A percentile compares a stretch with the other conserved stretches of the same genome.
These are phyloP conservation scores for Pteria penguin DNA, from an alignment of 2,888 invertebrate genomes.

Conservation along the genomic window DNA sequence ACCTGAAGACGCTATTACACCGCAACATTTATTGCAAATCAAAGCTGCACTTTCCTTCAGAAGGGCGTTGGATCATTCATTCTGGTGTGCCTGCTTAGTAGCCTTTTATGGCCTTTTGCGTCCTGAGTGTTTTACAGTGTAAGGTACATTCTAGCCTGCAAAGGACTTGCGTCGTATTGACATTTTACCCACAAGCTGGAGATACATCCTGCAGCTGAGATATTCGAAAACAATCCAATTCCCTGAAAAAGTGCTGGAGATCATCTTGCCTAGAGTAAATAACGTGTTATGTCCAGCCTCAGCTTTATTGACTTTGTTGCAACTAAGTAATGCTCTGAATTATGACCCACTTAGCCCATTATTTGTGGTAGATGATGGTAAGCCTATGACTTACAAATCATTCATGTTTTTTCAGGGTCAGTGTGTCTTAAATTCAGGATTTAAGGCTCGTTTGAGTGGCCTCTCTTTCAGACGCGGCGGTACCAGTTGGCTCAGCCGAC, in stretches of 20 bases:
- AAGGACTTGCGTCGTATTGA: constrained; percentile 14
- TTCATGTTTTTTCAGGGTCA: neutral
- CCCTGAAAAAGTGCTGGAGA: neutral
- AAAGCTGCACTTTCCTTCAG: neutral
- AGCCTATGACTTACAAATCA: neutral
- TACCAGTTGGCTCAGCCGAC: neutral
- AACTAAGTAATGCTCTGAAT: neutral
- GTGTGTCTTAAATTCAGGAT: neutral
- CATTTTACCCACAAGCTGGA: constrained; percentile 8
- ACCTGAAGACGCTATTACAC: constrained; percentile 8
- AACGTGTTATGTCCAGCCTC: constrained; percentile 6
- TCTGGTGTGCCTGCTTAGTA: constrained; percentile 16
- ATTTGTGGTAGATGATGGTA: neutral
- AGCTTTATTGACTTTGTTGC: constrained; percentile 8
- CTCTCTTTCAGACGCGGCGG: constrained; percentile 6
- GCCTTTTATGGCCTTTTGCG: constrained; percentile 17
- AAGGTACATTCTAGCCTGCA: neutral
- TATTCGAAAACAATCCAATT: constrained; percentile 16
- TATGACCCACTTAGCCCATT: neutral
- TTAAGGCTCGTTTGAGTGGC: neutral
- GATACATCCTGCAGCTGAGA: constrained; percentile 4
- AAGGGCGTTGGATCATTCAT: neutral
- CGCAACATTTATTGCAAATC: constrained; percentile 6
- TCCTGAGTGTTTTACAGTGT: constrained; percentile 5
- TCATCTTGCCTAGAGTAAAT: constrained; percentile 11